phyloP scores from a whole-genome alignment of 2,888 invertebrate species.

The Spatulosminthurus flaviceps region DNA sequence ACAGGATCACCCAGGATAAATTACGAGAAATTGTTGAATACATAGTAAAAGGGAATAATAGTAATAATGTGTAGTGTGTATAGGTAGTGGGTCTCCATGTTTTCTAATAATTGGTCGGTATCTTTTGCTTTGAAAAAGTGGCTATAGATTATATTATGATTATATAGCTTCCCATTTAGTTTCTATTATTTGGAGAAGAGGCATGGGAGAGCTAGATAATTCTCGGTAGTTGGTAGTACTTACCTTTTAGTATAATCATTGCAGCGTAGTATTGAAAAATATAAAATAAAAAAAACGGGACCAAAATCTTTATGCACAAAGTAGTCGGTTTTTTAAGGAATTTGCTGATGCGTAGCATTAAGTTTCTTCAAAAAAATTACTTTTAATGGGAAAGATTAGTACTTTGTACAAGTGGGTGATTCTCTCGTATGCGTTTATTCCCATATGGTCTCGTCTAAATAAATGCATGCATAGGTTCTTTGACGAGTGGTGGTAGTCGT shows the following conservation, averaged over 20 bases:
- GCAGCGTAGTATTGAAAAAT: background rate
- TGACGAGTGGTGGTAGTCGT: too few species aligned
- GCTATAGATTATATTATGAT: too few species aligned
- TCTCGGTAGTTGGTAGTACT: too few species aligned
- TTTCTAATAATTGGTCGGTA: slow-evolving; percentile 15
- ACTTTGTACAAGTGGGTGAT: background rate
- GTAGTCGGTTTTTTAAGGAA: background rate
- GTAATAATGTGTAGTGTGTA: too few species aligned
- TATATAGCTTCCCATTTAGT: background rate
- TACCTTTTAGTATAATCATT: background rate
- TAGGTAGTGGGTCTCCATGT: background rate
- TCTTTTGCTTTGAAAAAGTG: background rate
- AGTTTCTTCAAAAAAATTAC: slow-evolving; percentile 25
- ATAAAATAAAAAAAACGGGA: background rate
- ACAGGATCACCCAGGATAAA: slow-evolving; percentile 25
- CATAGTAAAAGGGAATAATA: background rate
- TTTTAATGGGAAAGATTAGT: slow-evolving; percentile 20
- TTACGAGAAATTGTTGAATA: background rate
- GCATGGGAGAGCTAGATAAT: too few species aligned
- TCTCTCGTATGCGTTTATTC: slow-evolving; percentile 30
- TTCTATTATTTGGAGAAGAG: too few species aligned
- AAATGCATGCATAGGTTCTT: background rate
- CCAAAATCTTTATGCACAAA: background rate
- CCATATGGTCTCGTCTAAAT: background rate
- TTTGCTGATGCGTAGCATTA: background rate